Conservation (phyloP, 2,888 invertebrate genomes). For the Drosophila leonis region DNA sequence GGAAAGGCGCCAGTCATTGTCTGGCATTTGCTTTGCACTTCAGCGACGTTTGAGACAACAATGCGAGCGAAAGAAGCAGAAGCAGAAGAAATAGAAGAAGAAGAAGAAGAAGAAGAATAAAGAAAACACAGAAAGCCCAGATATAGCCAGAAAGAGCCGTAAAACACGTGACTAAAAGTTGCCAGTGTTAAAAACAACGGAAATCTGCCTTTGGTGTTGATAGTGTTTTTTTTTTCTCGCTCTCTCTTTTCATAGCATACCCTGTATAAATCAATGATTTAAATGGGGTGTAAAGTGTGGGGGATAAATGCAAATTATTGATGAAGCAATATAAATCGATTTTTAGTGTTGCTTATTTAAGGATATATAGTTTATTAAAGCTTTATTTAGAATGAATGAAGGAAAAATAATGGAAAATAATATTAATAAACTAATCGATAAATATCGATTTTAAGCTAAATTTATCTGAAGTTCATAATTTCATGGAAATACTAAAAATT, state of each 20-base stretch:
- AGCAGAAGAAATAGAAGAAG: not conserved
- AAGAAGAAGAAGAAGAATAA: conserved; percentile 6
- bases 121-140: conserved; percentile 7
- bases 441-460: not conserved
- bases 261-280: not conserved
- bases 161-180: conserved; percentile 35
- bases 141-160: conserved; percentile 9
- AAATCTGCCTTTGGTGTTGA: conserved; percentile 30
- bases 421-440: not conserved
- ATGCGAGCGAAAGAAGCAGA: conserved; percentile 20
- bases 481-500: too few species aligned
- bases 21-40: conserved; percentile 77
- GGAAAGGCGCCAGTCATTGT: conserved; percentile 68
- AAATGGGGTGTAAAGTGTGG: not conserved
- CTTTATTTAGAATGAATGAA: too few species aligned
- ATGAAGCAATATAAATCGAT: not conserved
- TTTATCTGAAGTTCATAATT: not conserved
- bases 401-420: too few species aligned
- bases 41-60: conserved; percentile 69
- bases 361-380: too few species aligned
- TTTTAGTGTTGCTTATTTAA: not conserved
- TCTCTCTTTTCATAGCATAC: not conserved
- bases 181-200: conserved; percentile 49
- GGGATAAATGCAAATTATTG: not conserved
- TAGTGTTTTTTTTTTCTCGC: conserved; percentile 5